Conservation (phyloP, 2,113 vertebrate genomes). For the Tragelaphus scriptus region DNA sequence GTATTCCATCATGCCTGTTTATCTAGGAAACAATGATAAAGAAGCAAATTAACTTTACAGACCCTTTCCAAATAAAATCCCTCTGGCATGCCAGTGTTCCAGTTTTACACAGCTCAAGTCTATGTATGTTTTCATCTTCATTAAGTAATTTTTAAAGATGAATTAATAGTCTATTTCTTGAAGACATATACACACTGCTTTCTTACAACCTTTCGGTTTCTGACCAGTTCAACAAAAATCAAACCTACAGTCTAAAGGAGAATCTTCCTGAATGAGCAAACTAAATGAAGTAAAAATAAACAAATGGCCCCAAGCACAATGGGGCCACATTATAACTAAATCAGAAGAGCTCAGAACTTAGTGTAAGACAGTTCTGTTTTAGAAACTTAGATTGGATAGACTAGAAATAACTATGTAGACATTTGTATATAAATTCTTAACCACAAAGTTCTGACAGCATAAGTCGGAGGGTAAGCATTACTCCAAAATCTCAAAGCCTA, state of each 20-base stretch:
- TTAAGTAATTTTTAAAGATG: not conserved
- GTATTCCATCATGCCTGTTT: not conserved
- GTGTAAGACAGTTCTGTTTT: not conserved
- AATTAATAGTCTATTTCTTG: not conserved
- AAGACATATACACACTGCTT: not conserved
- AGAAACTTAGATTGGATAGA: not conserved
- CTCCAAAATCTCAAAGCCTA: not conserved
- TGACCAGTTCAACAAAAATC: constrained; percentile 16
- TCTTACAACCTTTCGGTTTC: constrained; percentile 20
- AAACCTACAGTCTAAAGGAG: not conserved
- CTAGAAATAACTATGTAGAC: not conserved
- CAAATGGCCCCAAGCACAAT: not conserved
- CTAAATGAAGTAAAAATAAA: not conserved
- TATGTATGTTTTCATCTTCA: not conserved
- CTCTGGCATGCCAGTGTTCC: not conserved
- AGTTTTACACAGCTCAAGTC: not conserved
- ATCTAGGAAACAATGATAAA: constrained; percentile 25
- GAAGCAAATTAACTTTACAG: not conserved
- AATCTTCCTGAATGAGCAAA: constrained; percentile 12
- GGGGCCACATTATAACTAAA: not conserved
- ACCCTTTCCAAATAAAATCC: not conserved
- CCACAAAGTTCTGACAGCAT: not conserved
- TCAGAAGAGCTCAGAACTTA: not conserved
- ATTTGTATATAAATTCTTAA: not conserved
- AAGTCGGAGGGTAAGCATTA: not conserved